Conservation (phyloP, 2,797 vertebrate species). For the Tragelaphus eurycerus region DNA sequence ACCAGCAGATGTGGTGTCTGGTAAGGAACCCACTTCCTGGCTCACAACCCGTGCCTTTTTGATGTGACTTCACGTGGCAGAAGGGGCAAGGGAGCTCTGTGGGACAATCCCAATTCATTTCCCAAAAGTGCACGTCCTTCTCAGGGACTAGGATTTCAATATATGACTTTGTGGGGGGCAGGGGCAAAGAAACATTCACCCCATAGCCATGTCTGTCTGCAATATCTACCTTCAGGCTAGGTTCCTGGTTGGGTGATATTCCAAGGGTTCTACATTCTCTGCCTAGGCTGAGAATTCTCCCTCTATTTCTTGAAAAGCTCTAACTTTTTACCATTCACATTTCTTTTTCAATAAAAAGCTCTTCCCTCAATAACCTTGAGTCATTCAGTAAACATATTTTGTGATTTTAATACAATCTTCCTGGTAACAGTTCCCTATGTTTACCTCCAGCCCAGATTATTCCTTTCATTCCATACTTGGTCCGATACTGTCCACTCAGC, state of each 20-base stretch:
- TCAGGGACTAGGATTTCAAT: not conserved
- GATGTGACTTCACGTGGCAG: not conserved
- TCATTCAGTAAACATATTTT: not conserved
- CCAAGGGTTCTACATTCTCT: not conserved
- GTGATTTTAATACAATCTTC: not conserved
- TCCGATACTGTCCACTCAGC: not conserved
- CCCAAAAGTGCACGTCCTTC: not conserved
- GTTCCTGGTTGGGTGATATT: too few species aligned
- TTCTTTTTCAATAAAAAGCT: not conserved
- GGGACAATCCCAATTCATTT: not conserved
- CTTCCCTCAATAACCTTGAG: not conserved
- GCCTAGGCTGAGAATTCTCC: not conserved
- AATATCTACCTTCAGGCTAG: not conserved
- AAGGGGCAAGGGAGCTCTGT: not conserved
- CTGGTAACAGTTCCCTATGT: not conserved
- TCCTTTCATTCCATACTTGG: not conserved
- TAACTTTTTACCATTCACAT: not conserved
- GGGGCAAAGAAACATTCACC: not conserved
- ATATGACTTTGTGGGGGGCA: not conserved
- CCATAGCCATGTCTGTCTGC: not conserved
- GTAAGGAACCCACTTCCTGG: not conserved
- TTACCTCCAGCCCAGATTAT: not conserved
- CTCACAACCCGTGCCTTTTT: not conserved
- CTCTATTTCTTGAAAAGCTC: not conserved
- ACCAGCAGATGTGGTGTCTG: not conserved